Conservation (phyloP, 2,113 vertebrate species). For the Anguilla japonica region DNA sequence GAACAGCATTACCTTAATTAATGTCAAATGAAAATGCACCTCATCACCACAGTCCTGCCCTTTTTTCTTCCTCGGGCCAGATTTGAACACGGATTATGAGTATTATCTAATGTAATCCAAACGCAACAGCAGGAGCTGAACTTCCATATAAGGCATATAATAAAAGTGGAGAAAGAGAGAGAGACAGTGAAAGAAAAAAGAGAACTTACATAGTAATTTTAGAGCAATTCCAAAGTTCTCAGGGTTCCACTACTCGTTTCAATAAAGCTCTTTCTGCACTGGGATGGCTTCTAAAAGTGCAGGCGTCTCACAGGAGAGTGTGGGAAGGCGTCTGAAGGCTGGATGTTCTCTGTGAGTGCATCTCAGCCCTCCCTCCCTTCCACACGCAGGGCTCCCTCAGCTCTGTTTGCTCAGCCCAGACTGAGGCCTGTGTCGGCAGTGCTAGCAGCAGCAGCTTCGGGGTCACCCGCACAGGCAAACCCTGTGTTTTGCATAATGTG, state of each 20-base stretch:
- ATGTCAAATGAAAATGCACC: neutral
- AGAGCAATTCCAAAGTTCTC: neutral
- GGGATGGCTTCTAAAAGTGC: neutral
- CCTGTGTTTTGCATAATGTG: slow-evolving; percentile 14
- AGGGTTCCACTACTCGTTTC: neutral
- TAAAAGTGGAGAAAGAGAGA: neutral
- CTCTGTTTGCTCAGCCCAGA: slow-evolving; percentile 50
- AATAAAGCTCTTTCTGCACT: neutral
- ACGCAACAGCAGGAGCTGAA: neutral
- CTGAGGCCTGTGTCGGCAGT: neutral
- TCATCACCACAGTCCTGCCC: neutral
- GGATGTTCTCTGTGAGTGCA: slow-evolving; percentile 43
- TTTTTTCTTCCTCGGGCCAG: neutral
- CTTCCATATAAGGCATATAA: neutral
- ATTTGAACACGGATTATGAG: neutral
- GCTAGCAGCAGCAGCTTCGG: neutral
- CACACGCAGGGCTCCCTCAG: slow-evolving; percentile 38
- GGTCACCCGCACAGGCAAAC: neutral
- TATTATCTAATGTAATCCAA: neutral
- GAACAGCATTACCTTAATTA: slow-evolving; percentile 8
- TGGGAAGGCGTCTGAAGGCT: slow-evolving; percentile 13
- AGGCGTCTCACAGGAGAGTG: neutral
- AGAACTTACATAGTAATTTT: neutral
- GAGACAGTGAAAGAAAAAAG: neutral
- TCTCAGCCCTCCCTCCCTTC: slow-evolving; percentile 52